These are phyloP conservation scores for Leucoptera coffeella DNA, from an alignment of 2,888 invertebrate species.

Conservation along the genomic window DNA sequence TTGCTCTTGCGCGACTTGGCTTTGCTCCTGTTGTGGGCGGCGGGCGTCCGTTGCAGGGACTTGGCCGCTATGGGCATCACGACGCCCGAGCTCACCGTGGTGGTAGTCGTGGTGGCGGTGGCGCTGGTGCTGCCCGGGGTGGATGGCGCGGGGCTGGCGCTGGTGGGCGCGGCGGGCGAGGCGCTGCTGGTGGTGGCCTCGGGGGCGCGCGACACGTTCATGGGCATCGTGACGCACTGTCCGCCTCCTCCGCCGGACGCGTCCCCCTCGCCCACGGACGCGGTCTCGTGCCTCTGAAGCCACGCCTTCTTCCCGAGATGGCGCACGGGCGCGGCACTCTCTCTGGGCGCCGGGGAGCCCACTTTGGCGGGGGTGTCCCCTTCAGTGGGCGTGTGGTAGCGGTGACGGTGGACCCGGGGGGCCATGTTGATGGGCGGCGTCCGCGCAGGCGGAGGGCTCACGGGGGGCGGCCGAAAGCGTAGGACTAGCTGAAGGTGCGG, in stretches of 20 bases:
- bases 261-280: slow-evolving; percentile 65
- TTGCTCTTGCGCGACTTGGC: slow-evolving; percentile 38
- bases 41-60: slow-evolving; percentile 43
- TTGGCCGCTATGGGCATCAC: slow-evolving; percentile 29
- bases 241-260: slow-evolving; percentile 57
- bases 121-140: slow-evolving; percentile 31
- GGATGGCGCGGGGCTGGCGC: slow-evolving; percentile 8
- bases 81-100: background rate
- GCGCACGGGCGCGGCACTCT: slow-evolving; percentile 57
- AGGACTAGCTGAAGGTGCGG: slow-evolving; percentile 26
- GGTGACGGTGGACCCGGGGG: slow-evolving; percentile 22
- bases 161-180: slow-evolving; percentile 2
- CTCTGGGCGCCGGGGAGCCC: slow-evolving; percentile 32
- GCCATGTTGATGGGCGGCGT: slow-evolving; percentile 18
- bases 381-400: slow-evolving; percentile 29
- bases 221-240: slow-evolving; percentile 63
- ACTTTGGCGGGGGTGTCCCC: slow-evolving; percentile 34
- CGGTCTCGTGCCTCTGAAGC: slow-evolving; percentile 77
- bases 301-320: slow-evolving; percentile 83
- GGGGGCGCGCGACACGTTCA: slow-evolving; percentile 46
- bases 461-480: slow-evolving; percentile 33
- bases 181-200: too few species aligned
- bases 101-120: slow-evolving; percentile 14
- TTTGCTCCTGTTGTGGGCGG: slow-evolving; percentile 52
- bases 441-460: slow-evolving; percentile 22